phyloP scores from a whole-genome alignment of 2,797 vertebrate species.

The Geotria australis region DNA sequence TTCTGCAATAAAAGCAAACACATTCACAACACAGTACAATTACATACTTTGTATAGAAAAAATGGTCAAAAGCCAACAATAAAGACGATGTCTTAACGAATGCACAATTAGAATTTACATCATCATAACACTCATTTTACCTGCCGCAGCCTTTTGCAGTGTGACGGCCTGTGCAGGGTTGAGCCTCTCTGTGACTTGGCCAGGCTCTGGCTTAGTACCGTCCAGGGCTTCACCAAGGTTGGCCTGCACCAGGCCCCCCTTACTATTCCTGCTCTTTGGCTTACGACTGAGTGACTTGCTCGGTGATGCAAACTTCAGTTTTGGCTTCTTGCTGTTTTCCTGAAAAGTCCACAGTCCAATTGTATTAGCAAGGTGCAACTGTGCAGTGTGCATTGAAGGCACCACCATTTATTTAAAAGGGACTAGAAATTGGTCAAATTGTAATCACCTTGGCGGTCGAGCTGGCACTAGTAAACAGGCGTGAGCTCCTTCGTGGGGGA shows the following conservation, averaged over 20 bases:
- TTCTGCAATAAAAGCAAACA: neutral
- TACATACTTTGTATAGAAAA: neutral
- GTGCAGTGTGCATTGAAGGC: neutral
- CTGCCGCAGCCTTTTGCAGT: conserved; percentile 61
- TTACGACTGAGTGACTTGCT: conserved; percentile 79
- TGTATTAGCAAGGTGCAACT: neutral
- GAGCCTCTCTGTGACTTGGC: conserved; percentile 31
- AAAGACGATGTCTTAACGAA: no score
- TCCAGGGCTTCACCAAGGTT: conserved; percentile 83
- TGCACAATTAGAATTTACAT: no score
- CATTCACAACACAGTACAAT: neutral
- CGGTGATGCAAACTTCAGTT: conserved; percentile 85
- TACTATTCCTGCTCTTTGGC: conserved; percentile 80
- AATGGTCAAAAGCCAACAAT: neutral
- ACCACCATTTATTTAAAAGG: neutral
- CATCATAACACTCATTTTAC: conserved; percentile 8
- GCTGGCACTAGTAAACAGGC: conserved; percentile 83
- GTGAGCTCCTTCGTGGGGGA: conserved; percentile 70
- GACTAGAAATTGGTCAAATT: neutral
- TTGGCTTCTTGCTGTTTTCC: conserved; percentile 97
- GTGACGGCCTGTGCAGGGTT: conserved; percentile 29
- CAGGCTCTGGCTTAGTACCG: conserved; percentile 62
- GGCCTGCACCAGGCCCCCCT: conserved; percentile 48
- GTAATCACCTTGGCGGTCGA: conserved; percentile 76
- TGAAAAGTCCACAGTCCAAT: conserved; percentile 6